These are phyloP conservation scores for Malacoraja senta DNA, from an alignment of 2,797 vertebrate genomes.

Conservation along the genomic window DNA sequence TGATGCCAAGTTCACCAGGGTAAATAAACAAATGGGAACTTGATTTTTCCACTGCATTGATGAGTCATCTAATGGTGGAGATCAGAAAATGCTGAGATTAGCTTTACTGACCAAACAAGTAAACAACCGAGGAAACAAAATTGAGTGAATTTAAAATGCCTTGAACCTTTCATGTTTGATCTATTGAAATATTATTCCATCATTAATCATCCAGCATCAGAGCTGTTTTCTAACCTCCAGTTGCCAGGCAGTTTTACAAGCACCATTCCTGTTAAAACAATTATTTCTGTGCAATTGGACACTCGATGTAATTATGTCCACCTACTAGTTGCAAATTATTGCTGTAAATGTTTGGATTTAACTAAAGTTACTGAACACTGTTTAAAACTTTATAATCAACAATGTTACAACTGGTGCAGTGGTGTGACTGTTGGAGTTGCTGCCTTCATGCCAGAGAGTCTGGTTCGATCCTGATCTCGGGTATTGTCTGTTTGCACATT, in stretches of 20 bases:
- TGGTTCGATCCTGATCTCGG: no score
- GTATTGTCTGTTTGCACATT: no score
- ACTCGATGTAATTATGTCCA: background rate
- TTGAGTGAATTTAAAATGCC: background rate
- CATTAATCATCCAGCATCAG: background rate
- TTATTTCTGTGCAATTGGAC: background rate
- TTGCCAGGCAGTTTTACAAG: background rate
- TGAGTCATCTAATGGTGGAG: background rate
- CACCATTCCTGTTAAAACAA: background rate
- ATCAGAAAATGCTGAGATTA: conserved; percentile 16
- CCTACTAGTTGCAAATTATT: background rate
- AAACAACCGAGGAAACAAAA: background rate
- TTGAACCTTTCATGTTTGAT: background rate
- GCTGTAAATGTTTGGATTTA: background rate
- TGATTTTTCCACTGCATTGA: conserved; percentile 20
- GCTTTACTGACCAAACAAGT: background rate
- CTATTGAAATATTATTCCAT: background rate
- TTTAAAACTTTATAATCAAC: background rate
- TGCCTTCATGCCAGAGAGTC: no score
- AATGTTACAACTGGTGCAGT: no score
- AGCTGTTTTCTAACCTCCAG: background rate
- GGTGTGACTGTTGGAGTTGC: no score
- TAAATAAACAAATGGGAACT: conserved; percentile 15
- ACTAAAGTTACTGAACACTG: background rate
- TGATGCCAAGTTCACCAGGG: background rate